Evolutionary conservation across 2,797 vertebrate species (phyloP), one percentile per base, ranked within the genome.

Genomic region (Chelon labrosus): DNA sequence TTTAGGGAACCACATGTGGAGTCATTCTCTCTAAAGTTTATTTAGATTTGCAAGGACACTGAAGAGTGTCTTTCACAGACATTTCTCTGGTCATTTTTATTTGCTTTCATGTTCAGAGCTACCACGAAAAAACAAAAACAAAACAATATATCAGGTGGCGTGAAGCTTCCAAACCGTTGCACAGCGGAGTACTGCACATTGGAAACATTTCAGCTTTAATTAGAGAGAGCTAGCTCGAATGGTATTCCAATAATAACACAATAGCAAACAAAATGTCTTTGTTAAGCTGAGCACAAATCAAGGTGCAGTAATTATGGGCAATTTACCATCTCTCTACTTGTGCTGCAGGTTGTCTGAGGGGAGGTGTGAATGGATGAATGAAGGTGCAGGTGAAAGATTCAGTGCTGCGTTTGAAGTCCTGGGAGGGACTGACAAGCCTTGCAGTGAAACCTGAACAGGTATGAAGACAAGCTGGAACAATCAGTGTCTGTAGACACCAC

Each of bases 381-480:
- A 87, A 79, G 71, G 75, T 68, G 75, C 72, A 85, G 82, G 84
- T 79, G 84, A 85, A 77, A 79, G 75, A 89, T 84, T 88, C 75
- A 31, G 62, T 0, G 63, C 62, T 41, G 52, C 37, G 61, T 93
- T 91, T 91, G 89, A 93, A 88, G 90, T 92, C 70, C 37, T 64
- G 54, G 65, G 70, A 71, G 70, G 73, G 82, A 84, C 65, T 87
- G 88, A 92, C 85, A 75, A 59, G 87, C 74, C 76, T 86, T 7
- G 60, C 83, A 88, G 86, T 87, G 85, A 91, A 87, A 91, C 77
- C 79, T 79, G 80, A 87, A 80, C 79, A 90, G 83, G 78, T 87
- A 84, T 86, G 89, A 89, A 89, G 89, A 88, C 86, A 88, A 90
- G 91, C 86, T 76, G 59, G 87, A 91, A 89, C 87, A 90, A 72